Percentiles rank a stretch among this genome's conserved stretches.
These are phyloP conservation scores for Saccopteryx bilineata DNA, from an alignment of 2,113 vertebrate genomes.

Conservation along the genomic window DNA sequence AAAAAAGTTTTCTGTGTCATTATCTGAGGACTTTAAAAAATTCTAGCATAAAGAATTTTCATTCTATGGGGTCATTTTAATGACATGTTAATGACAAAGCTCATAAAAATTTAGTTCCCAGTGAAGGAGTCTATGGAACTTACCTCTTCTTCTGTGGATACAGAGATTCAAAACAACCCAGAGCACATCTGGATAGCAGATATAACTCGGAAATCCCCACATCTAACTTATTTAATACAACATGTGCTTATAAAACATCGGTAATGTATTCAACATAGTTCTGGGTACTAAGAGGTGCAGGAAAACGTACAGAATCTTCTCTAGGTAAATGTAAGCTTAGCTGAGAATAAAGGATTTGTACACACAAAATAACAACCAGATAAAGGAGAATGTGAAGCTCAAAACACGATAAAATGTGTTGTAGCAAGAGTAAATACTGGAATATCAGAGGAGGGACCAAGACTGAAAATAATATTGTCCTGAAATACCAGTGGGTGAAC, in stretches of 20 bases:
- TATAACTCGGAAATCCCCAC: constrained; percentile 21
- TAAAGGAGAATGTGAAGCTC: constrained; percentile 10
- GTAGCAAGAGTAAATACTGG: neutral
- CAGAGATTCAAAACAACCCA: neutral
- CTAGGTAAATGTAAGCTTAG: neutral
- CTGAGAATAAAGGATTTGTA: neutral
- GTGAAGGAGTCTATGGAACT: neutral
- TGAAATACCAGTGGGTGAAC: neutral
- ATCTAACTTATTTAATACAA: neutral
- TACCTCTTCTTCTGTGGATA: neutral
- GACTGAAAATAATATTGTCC: neutral
- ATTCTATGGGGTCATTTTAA: neutral
- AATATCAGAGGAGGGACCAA: neutral
- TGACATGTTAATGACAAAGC: neutral
- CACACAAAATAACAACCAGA: neutral
- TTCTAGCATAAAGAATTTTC: neutral
- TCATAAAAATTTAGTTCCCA: constrained; percentile 30
- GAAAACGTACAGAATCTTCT: neutral
- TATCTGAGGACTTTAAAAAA: neutral
- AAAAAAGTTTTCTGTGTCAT: neutral
- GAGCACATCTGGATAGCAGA: neutral
- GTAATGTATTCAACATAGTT: neutral
- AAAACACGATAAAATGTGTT: neutral
- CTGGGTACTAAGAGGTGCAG: neutral
- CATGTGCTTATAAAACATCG: constrained; percentile 5